Conservation (phyloP, 92 coral and sea anemone species). For the Zoanthus solanderi region DNA sequence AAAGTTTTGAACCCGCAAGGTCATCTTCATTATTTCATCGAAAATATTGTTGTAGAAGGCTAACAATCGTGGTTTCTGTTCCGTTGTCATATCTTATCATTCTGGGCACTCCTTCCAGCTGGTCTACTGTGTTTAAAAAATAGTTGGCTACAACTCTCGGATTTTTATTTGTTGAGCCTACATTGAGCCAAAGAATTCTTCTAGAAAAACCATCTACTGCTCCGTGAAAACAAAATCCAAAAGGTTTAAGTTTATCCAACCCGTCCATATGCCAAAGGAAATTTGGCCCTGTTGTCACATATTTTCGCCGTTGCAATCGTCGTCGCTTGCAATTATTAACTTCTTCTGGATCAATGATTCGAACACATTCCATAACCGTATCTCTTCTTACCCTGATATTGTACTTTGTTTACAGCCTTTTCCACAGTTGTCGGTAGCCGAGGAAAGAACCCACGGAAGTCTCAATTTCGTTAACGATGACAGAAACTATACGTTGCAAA, state of each 20-base stretch:
- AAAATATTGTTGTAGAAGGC: too few relatives aligned
- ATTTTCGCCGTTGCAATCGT: constrained; percentile 40
- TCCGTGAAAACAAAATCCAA: constrained; percentile 52
- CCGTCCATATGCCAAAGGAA: constrained; percentile 51
- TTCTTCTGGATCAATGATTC: constrained; percentile 65
- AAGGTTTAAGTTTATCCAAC: constrained; percentile 48
- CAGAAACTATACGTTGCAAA: not conserved
- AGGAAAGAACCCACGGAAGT: constrained; percentile 46
- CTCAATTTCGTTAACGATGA: constrained; percentile 44
- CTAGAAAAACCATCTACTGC: constrained; percentile 52
- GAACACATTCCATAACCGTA: constrained; percentile 46
- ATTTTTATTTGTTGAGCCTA: constrained; percentile 43
- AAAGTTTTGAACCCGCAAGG: constrained; percentile 33
- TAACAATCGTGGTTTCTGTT: too few relatives aligned
- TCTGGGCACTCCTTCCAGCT: not conserved
- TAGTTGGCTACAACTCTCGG: constrained; percentile 27
- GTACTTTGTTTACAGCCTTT: constrained; percentile 47
- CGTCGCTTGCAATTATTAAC: constrained; percentile 50
- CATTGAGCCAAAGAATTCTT: constrained; percentile 44
- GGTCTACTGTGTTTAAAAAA: not conserved
- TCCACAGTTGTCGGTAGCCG: constrained; percentile 57
- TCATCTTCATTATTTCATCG: too few relatives aligned
- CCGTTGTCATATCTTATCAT: too few relatives aligned
- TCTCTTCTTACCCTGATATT: constrained; percentile 49
- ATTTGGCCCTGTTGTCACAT: constrained; percentile 46